A percentile compares a stretch with the other conserved stretches of the same genome.
Conservation (phyloP, 1,140 invertebrate genomes). For the Anagrus nilaparvatae region DNA sequence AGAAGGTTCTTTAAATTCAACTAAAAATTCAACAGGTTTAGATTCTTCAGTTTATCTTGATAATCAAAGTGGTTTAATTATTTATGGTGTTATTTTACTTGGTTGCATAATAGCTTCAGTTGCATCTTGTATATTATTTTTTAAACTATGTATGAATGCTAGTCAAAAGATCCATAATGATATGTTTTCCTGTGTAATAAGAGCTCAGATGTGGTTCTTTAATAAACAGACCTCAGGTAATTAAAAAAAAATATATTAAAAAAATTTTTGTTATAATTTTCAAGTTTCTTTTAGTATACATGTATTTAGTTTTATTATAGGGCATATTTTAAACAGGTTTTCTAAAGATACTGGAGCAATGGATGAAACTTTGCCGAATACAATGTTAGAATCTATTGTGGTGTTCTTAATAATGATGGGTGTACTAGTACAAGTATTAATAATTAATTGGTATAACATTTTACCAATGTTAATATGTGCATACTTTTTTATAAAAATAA, state of each 20-base stretch:
- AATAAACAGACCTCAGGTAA: slow-evolving; percentile 55
- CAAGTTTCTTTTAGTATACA: slow-evolving; percentile 58
- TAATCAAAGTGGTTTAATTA: slow-evolving; percentile 28
- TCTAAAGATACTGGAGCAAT: slow-evolving; percentile 75
- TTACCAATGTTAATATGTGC: slow-evolving; percentile 56
- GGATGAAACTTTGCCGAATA: slow-evolving; percentile 71
- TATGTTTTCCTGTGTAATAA: slow-evolving; percentile 52
- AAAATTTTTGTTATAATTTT: too few species aligned
- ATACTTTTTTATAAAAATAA: slow-evolving; percentile 54
- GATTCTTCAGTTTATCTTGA: not conserved
- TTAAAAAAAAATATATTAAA: too few species aligned
- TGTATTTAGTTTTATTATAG: slow-evolving; percentile 55
- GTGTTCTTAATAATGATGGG: slow-evolving; percentile 49
- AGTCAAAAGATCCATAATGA: slow-evolving; percentile 55
- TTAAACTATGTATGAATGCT: slow-evolving; percentile 52
- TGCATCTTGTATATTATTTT: slow-evolving; percentile 38
- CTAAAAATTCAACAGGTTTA: too few species aligned
- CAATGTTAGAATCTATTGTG: slow-evolving; percentile 61
- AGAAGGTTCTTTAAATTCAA: too few species aligned
- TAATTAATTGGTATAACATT: slow-evolving; percentile 67
- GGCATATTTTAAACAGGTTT: slow-evolving; percentile 74
- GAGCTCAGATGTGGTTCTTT: slow-evolving; percentile 57
- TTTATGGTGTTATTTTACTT: slow-evolving; percentile 35
- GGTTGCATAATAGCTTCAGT: slow-evolving; percentile 30
- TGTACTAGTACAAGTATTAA: slow-evolving; percentile 54